phyloP scores from a whole-genome alignment of 2,797 vertebrate genomes.

The Leptodactylus fallax region DNA sequence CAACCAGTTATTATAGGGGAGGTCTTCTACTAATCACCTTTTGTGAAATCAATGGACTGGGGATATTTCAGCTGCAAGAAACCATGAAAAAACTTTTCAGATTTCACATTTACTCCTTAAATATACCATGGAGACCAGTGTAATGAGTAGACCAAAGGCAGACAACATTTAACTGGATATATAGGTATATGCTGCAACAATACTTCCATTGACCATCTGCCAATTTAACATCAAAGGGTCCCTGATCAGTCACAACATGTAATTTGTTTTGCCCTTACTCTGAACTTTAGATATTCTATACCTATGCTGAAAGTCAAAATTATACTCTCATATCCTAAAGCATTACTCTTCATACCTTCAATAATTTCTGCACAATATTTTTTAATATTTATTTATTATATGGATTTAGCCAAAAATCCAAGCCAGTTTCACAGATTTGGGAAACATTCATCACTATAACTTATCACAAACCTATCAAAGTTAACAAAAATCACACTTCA shows the following conservation, averaged over 20 bases:
- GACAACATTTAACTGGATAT: not conserved
- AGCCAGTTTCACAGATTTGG: too few relatives aligned
- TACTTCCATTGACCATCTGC: not conserved
- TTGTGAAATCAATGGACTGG: not conserved
- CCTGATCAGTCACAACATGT: not conserved
- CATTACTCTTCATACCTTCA: not conserved
- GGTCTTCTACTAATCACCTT: not conserved
- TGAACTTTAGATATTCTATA: constrained; percentile 10
- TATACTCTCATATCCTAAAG: not conserved
- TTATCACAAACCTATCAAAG: too few relatives aligned
- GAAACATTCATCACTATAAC: too few relatives aligned
- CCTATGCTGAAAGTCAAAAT: not conserved
- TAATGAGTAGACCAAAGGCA: not conserved
- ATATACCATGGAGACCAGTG: too few relatives aligned
- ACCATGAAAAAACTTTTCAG: not conserved
- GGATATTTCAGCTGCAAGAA: not conserved
- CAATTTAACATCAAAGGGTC: constrained; percentile 1
- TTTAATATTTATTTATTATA: not conserved
- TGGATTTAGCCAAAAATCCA: too few relatives aligned
- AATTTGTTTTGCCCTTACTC: constrained; percentile 18
- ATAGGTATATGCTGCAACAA: not conserved
- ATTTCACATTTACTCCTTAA: not conserved
- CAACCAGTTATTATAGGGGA: not conserved
- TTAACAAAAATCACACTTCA: too few relatives aligned
- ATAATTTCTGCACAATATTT: not conserved